phyloP scores from a whole-genome alignment of 1,140 invertebrate genomes.

The Trinorchestia longiramus region DNA sequence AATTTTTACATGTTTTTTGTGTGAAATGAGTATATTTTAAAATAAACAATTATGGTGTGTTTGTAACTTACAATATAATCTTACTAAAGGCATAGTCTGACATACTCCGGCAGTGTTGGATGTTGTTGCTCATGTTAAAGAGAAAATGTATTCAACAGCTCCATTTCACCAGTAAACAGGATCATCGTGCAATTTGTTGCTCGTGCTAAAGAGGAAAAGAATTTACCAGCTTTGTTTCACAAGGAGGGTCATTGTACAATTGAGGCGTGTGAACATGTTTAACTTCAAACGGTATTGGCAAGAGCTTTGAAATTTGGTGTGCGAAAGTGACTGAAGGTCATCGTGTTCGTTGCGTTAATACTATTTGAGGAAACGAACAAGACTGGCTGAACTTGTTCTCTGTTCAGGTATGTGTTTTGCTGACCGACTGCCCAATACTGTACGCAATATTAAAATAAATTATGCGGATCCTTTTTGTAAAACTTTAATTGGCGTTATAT shows the following conservation, averaged over 20 bases:
- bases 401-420: not conserved
- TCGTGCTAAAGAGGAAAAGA: not conserved
- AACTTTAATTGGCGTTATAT: no score
- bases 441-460: no score
- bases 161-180: not conserved
- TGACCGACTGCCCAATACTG: no score
- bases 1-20: not conserved
- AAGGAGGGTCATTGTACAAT: not conserved
- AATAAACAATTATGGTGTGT: not conserved
- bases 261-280: not conserved
- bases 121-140: not conserved
- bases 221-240: not conserved
- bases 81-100: not conserved
- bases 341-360: not conserved
- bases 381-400: not conserved
- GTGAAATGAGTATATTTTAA: not conserved
- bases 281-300: not conserved
- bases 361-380: not conserved
- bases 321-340: not conserved
- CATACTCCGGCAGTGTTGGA: not conserved
- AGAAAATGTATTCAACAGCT: not conserved
- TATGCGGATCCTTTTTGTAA: no score
- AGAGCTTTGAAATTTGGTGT: not conserved
- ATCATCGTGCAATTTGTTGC: not conserved
- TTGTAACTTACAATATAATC: not conserved